Conservation (phyloP, 1,140 invertebrate species). For the Drosophila sechellia region DNA sequence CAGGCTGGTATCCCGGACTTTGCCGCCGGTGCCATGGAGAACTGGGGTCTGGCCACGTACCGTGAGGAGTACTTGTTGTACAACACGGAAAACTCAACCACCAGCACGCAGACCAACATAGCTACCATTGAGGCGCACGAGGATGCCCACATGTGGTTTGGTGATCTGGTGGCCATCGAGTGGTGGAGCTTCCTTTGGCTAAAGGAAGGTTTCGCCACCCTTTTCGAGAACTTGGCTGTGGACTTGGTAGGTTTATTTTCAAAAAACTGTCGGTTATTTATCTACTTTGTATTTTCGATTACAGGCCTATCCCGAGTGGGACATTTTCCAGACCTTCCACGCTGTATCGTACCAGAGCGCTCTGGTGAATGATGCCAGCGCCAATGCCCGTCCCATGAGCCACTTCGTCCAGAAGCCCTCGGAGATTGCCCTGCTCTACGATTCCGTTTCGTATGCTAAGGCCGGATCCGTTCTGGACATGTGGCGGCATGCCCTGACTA, state of each 20-base stretch:
- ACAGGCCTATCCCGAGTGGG: constrained; percentile 88
- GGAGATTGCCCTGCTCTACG: constrained; percentile 91
- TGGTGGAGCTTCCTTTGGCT: constrained; percentile 88
- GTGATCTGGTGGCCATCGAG: constrained; percentile 87
- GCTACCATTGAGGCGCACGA: constrained; percentile 88
- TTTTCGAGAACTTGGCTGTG: constrained; percentile 80
- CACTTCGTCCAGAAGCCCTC: constrained; percentile 88
- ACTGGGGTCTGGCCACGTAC: constrained; percentile 83
- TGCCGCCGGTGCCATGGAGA: constrained; percentile 83
- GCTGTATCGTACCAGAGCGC: constrained; percentile 88
- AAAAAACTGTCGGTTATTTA: fast-evolving
- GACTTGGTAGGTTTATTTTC: constrained; percentile 49
- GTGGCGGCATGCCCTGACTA: constrained; percentile 96
- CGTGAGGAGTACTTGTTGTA: constrained; percentile 77
- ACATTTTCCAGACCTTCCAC: constrained; percentile 92
- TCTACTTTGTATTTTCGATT: neutral
- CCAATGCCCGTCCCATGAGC: constrained; percentile 90
- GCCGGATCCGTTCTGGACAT: constrained; percentile 92
- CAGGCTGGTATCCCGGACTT: constrained; percentile 80
- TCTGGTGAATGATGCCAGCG: constrained; percentile 88
- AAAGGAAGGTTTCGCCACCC: constrained; percentile 86
- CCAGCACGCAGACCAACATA: constrained; percentile 85
- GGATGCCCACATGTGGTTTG: constrained; percentile 89
- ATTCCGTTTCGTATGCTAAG: constrained; percentile 91
- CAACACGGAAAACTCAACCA: constrained; percentile 67